These are phyloP conservation scores for Nasonovia ribisnigri DNA, from an alignment of 2,888 invertebrate species.

Conservation along the genomic window DNA sequence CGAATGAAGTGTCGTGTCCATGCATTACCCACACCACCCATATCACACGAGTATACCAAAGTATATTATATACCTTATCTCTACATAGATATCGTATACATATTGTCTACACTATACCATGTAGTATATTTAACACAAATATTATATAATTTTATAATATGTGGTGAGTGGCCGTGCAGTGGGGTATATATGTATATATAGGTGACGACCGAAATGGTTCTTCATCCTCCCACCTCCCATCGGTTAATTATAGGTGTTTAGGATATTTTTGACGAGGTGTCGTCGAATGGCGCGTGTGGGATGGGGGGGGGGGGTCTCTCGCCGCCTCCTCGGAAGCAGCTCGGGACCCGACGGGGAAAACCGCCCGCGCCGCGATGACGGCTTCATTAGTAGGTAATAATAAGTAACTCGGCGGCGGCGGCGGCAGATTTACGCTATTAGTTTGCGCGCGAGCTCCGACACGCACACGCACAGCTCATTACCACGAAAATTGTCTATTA, in stretches of 20 bases:
- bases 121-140: background rate
- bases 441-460: background rate
- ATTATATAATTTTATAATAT: background rate
- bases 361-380: slow-evolving; percentile 29
- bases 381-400: slow-evolving; percentile 43
- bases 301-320: background rate
- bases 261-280: background rate
- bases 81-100: too few species aligned
- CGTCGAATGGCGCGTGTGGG: background rate
- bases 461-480: slow-evolving; percentile 42
- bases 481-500: slow-evolving; percentile 59
- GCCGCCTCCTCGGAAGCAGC: background rate
- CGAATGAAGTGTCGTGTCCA: too few species aligned
- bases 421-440: background rate
- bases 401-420: slow-evolving; percentile 5
- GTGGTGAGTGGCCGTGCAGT: background rate
- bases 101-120: too few species aligned
- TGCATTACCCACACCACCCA: too few species aligned
- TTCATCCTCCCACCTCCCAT: background rate
- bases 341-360: background rate
- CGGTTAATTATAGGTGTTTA: background rate
- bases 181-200: background rate
- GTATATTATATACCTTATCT: too few species aligned
- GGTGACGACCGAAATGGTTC: background rate
- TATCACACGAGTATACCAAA: too few species aligned